Base-by-base conservation (phyloP, 2,113 vertebrate genomes). In the Equus quagga region DNA sequence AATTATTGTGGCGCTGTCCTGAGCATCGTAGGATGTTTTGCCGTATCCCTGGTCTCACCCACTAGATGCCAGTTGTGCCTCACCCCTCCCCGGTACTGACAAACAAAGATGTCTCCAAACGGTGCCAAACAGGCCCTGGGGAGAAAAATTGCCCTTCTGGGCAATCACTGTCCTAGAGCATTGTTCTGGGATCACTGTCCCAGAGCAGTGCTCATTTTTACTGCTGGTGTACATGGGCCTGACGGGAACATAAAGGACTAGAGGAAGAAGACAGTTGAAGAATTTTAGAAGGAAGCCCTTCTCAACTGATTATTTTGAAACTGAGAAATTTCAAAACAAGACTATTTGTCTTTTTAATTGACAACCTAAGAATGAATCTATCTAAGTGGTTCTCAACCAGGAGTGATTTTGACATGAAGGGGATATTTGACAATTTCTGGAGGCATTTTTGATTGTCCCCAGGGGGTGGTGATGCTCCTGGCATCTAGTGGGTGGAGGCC, bases 241-340 rank as follows among this genome's bases (percentile, higher is more conserved):
- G 12, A 44, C 26, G 12, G n/a, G 36, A 28, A 5, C 49, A 56
- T 11, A 41, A 56, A 62, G n/a, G 23, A 67, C 51, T 33, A 56
- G 60, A 80, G 41, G 84, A 97, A 84, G 58, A n/a, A 56, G 69
- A 33, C 26, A 75, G 49, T 13, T 79, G 81, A 44, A 18, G 23
- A 36, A 65, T 75, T 89, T 49, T 70, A 70, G 87, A 65, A 87
- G 36, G 67, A 92, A 94, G 49, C 5, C 31, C 14, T 82, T 89
- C 67, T 95, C 72, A 69, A 90, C 28, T 46, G 73, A 89, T 89
- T 80, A 28, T 82, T 90, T 78, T 58, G 49, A 93, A 86, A 78
- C 17, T 0, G 33, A 82, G 51, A 86, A 44, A 41, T 64, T 94
- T 73, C 84, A 89, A 62, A 76, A 86, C 31, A 60, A 49, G n/a